Percentiles rank a stretch among this genome's conserved stretches.
These are phyloP conservation scores for Meloidogyne hapla DNA, from an alignment of 1,140 invertebrate species.

Conservation along the genomic window DNA sequence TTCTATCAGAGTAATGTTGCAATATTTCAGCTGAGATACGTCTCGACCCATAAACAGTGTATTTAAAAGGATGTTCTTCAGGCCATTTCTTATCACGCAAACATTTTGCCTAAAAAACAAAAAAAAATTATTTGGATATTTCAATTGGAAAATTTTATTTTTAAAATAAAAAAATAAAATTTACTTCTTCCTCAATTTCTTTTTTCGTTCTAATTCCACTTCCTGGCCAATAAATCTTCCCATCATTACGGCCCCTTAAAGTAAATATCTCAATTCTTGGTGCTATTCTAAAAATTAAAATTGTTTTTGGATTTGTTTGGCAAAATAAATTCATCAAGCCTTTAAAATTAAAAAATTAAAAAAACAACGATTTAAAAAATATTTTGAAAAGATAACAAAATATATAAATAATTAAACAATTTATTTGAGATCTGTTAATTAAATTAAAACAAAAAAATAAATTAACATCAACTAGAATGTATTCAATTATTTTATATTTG, in stretches of 20 bases:
- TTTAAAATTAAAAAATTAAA: not conserved
- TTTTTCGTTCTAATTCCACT: conserved; percentile 27
- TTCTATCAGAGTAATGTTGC: conserved; percentile 48
- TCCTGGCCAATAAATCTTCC: conserved; percentile 19
- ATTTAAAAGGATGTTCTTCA: conserved; percentile 32
- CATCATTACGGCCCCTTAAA: not conserved
- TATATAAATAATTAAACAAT: too few species aligned
- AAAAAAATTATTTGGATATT: not conserved
- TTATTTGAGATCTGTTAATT: too few species aligned
- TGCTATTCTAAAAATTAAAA: not conserved
- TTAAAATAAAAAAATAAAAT: not conserved
- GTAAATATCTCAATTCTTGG: not conserved
- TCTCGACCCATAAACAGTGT: conserved; percentile 44
- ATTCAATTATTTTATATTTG: not conserved
- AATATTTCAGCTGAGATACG: conserved; percentile 29
- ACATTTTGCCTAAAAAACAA: conserved; percentile 21
- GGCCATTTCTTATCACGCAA: conserved; percentile 19
- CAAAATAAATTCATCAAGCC: not conserved
- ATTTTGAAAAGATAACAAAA: too few species aligned
- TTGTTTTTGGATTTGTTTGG: not conserved
- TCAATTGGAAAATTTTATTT: not conserved
- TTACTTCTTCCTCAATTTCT: conserved; percentile 32
- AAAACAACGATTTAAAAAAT: too few species aligned
- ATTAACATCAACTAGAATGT: too few species aligned
- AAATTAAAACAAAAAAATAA: too few species aligned